Evolutionary conservation across 2,888 invertebrate genomes (phyloP).

Genomic region (Rhingia campestris): DNA sequence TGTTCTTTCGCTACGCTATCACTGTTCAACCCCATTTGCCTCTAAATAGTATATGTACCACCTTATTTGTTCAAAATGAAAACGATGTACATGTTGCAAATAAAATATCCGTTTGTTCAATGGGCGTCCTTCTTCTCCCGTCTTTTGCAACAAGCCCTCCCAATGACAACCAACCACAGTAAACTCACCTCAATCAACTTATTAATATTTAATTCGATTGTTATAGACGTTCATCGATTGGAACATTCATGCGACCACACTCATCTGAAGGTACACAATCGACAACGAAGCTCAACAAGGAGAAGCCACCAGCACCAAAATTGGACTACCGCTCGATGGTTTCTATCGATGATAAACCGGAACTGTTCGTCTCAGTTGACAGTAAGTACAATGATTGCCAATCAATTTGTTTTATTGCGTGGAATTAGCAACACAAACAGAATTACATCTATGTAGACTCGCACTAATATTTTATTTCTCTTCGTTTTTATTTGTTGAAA

Average conservation of each 20-base stretch:
- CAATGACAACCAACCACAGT: background rate
- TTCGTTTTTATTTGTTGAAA: conserved; percentile 56
- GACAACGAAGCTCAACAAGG: conserved; percentile 83
- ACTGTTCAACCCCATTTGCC: too few relatives aligned
- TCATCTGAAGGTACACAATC: conserved; percentile 87
- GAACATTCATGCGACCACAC: conserved; percentile 91
- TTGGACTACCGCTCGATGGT: conserved; percentile 96
- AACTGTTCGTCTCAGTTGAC: conserved; percentile 96
- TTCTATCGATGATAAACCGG: conserved; percentile 96
- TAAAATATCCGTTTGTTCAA: too few relatives aligned
- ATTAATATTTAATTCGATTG: conserved; percentile 16
- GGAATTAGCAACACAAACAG: too few relatives aligned
- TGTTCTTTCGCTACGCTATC: too few relatives aligned
- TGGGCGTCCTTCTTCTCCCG: background rate
- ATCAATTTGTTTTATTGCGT: too few relatives aligned
- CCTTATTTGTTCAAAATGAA: too few relatives aligned
- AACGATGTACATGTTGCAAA: conserved; percentile 44
- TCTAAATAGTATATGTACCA: too few relatives aligned
- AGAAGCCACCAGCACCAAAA: conserved; percentile 89
- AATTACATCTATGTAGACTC: too few relatives aligned
- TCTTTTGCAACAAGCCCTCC: background rate
- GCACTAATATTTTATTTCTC: conserved; percentile 49
- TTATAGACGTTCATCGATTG: conserved; percentile 91
- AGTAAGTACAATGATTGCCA: conserved; percentile 91
- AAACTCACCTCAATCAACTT: background rate